Evolutionary conservation across 2,888 invertebrate genomes (phyloP), one percentile per base, ranked within the genome.

Genomic region (Linyphia triangularis): DNA sequence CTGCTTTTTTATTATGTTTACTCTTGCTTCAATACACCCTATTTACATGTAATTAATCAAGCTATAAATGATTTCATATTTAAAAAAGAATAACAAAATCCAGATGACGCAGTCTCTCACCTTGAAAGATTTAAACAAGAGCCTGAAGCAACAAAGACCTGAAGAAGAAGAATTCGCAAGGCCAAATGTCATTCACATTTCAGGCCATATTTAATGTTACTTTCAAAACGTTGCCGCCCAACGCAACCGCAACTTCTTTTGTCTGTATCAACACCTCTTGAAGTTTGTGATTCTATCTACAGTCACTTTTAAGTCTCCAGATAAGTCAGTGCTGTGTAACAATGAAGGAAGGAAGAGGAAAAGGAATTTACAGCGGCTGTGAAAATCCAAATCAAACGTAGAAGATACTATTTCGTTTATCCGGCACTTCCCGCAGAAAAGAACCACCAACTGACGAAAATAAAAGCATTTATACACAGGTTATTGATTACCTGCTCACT

Each of bases 41-140:
- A n/a, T n/a, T n/a, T n/a, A n/a, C n/a, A n/a, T n/a, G n/a, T n/a
- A n/a, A n/a, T n/a, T n/a, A n/a, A n/a, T n/a, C n/a, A n/a, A 43
- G n/a, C n/a, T n/a, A 2, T 43, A 13, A 16, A 2, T 43, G n/a
- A 2, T 43, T 43, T 43, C 43, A 43, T 16, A 43, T 16, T 1
- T 2, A 43, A 16, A 2, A 59, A 59, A 9, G 22, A n/a, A 59
- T 63, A 22, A 10, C 24, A 6, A 63, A 63, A 51, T 51, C 13
- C 16, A 63, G 16, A 16, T 33, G 67, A 67, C 67, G 67, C 33
- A 67, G n/a, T 19, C 9, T 30, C 59, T 73, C n/a, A 59, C 73
- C 57, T 73, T 73, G 59, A 73, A 57, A 51, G 2, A 10, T 13
- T 26, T n/a, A 26, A 28, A 9, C 3, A 40, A 40, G 40, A 33